These are phyloP conservation scores for Ambastaia sidthimunki DNA, from an alignment of 2,797 vertebrate species.

Conservation along the genomic window DNA sequence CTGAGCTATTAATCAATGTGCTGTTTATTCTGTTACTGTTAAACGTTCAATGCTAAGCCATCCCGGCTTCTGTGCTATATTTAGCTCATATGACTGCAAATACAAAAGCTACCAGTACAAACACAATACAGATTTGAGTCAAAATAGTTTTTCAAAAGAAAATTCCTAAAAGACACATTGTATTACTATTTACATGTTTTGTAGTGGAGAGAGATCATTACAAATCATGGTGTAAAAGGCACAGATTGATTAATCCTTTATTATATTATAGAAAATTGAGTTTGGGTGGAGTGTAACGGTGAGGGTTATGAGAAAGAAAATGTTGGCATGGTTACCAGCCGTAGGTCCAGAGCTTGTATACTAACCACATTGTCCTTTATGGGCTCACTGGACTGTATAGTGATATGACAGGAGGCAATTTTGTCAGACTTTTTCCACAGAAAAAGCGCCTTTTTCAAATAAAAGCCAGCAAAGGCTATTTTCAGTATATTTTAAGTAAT, in stretches of 20 bases:
- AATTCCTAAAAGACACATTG: neutral
- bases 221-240: neutral
- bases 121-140: neutral
- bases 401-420: slow-evolving; percentile 13
- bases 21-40: too few species aligned
- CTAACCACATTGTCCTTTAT: slow-evolving; percentile 21
- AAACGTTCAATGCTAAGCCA: neutral
- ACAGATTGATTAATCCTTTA: slow-evolving; percentile 2
- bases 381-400: slow-evolving; percentile 12
- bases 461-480: neutral
- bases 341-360: slow-evolving; percentile 14
- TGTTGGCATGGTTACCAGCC: slow-evolving; percentile 45
- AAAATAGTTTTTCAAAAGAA: slow-evolving; percentile 2
- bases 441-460: neutral
- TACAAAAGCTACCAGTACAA: neutral
- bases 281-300: slow-evolving; percentile 6
- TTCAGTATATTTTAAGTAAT: neutral
- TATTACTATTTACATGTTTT: neutral
- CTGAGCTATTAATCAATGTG: neutral
- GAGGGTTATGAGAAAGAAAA: slow-evolving; percentile 2
- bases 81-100: neutral
- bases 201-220: slow-evolving; percentile 10
- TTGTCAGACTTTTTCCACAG: neutral
- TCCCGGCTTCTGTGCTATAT: neutral
- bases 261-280: slow-evolving; percentile 21